These are phyloP conservation scores for Synergus umbraculus DNA, from an alignment of 2,888 invertebrate genomes.

Conservation along the genomic window DNA sequence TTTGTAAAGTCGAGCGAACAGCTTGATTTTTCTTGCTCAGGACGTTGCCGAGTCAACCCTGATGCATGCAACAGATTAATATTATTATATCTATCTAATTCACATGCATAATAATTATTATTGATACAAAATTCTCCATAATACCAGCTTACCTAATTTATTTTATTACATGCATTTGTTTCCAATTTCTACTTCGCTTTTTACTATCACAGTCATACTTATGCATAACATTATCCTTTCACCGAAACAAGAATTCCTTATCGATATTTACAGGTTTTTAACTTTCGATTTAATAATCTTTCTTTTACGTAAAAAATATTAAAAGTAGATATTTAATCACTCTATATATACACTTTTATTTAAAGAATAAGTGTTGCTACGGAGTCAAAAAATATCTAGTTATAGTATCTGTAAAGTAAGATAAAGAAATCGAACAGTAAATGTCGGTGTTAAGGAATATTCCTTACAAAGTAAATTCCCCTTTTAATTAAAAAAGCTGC, in stretches of 20 bases:
- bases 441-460: too few species aligned
- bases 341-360: too few species aligned
- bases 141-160: neutral
- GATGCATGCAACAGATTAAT: slow-evolving; percentile 74
- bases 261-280: too few species aligned
- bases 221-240: neutral
- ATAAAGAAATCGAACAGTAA: too few species aligned
- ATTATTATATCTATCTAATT: slow-evolving; percentile 41
- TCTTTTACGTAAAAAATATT: too few species aligned
- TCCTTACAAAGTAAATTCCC: neutral
- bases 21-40: slow-evolving; percentile 55
- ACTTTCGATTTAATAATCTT: too few species aligned
- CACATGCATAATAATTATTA: neutral
- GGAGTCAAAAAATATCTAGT: too few species aligned
- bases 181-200: neutral
- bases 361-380: too few species aligned
- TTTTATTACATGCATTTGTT: slow-evolving; percentile 16
- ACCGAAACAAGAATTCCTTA: too few species aligned
- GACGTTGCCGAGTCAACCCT: slow-evolving; percentile 69
- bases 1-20: slow-evolving; percentile 38
- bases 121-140: neutral
- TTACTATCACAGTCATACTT: slow-evolving; percentile 4
- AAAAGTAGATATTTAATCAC: too few species aligned
- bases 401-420: too few species aligned
- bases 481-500: neutral